A percentile compares a stretch with the other conserved stretches of the same genome.
These are phyloP conservation scores for Drosophila imparisetae DNA, from an alignment of 2,888 invertebrate genomes.

Conservation along the genomic window DNA sequence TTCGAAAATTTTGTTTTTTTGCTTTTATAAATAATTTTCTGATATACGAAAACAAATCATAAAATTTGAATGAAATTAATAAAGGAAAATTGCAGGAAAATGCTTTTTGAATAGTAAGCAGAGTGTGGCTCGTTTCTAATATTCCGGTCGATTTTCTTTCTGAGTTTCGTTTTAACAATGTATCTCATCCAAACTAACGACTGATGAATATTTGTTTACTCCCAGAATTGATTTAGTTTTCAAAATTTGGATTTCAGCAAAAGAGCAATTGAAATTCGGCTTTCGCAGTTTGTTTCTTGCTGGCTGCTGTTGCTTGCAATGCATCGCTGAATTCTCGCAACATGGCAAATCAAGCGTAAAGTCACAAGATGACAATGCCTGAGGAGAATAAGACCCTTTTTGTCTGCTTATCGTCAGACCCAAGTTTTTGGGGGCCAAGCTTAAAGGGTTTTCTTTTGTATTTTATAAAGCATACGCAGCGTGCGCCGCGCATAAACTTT, in stretches of 20 bases:
- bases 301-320: conserved; percentile 31
- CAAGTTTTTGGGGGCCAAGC: conserved; percentile 7
- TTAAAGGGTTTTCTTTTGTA: conserved; percentile 33
- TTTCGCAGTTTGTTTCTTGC: fast-evolving
- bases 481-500: conserved; percentile 40
- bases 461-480: conserved; percentile 46
- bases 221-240: background rate
- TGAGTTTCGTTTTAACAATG: background rate
- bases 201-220: background rate
- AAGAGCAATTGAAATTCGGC: background rate
- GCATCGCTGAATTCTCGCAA: conserved; percentile 60
- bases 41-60: background rate
- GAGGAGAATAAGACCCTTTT: conserved; percentile 24
- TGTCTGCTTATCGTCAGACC: conserved; percentile 34
- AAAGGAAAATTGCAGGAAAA: background rate
- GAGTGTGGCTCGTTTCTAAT: no score
- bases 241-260: background rate
- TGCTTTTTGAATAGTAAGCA: background rate
- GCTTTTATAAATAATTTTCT: background rate
- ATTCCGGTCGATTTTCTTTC: background rate
- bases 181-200: background rate
- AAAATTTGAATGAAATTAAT: background rate
- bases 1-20: background rate
- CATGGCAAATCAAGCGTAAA: conserved; percentile 72
- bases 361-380: conserved; percentile 58